Percentiles rank a stretch among this genome's conserved stretches.
These are phyloP conservation scores for Saturnia japonica DNA, from an alignment of 2,888 invertebrate genomes.

Conservation along the genomic window DNA sequence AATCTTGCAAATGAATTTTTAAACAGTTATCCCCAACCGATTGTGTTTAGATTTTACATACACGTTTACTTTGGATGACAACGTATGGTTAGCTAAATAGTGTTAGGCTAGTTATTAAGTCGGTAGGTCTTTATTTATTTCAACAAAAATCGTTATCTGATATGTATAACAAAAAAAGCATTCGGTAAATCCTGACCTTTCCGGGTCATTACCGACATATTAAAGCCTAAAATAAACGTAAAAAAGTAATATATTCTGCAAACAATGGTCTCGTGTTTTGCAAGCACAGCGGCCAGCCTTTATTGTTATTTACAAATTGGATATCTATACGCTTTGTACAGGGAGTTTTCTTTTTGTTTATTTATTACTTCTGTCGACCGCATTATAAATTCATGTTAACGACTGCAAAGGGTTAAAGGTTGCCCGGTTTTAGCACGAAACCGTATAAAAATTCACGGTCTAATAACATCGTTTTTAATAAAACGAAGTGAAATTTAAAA, in stretches of 20 bases:
- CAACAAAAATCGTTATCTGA: not conserved
- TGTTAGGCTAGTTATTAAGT: too few species aligned
- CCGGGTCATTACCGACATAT: not conserved
- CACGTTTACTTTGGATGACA: too few species aligned
- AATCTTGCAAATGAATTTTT: too few species aligned
- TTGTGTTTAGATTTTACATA: too few species aligned
- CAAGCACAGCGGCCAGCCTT: slow-evolving; percentile 22
- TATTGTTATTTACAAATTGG: slow-evolving; percentile 35
- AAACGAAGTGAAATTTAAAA: slow-evolving; percentile 23
- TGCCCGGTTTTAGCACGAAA: slow-evolving; percentile 34
- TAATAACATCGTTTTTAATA: slow-evolving; percentile 29
- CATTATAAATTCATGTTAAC: slow-evolving; percentile 62
- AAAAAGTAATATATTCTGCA: slow-evolving; percentile 4
- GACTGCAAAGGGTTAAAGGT: slow-evolving; percentile 40
- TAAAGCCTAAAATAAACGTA: not conserved
- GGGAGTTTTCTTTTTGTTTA: slow-evolving; percentile 11
- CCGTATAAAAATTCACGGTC: slow-evolving; percentile 35
- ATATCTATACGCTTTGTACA: slow-evolving; percentile 19
- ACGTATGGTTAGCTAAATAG: too few species aligned
- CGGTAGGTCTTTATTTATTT: not conserved
- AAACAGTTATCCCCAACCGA: too few species aligned
- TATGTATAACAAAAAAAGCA: not conserved
- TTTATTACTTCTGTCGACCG: slow-evolving; percentile 22
- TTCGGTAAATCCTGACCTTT: slow-evolving; percentile 5
- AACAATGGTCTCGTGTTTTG: slow-evolving; percentile 10